Percentiles rank a stretch among this genome's conserved stretches.
These are phyloP conservation scores for Cheilosia vernalis DNA, from an alignment of 2,888 invertebrate species.

Conservation along the genomic window DNA sequence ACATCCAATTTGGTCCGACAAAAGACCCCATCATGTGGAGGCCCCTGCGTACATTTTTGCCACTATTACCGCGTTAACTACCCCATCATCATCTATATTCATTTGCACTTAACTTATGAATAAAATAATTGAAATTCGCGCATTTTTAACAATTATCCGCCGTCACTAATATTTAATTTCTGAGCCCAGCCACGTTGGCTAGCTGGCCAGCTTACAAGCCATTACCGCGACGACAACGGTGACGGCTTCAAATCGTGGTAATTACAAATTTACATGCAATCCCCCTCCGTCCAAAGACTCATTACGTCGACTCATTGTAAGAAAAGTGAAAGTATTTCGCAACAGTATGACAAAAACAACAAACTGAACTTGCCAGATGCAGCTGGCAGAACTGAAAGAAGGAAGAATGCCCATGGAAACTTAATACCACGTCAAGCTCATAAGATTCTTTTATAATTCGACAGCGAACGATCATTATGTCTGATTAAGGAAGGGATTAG, in stretches of 20 bases:
- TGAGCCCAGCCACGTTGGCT: background rate
- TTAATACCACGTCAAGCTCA: conserved; percentile 10
- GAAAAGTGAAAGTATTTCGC: conserved; percentile 63
- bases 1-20: no score
- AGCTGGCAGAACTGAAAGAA: conserved; percentile 1
- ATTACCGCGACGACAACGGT: background rate
- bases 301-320: conserved; percentile 1
- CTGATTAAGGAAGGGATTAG: conserved; percentile 13
- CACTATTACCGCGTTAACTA: background rate
- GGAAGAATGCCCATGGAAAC: conserved; percentile 38
- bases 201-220: background rate
- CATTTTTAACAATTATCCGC: background rate
- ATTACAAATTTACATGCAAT: conserved; percentile 22
- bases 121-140: conserved; percentile 23
- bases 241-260: conserved; percentile 20
- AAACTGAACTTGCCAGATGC: conserved; percentile 3
- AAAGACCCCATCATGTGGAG: no score
- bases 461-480: conserved; percentile 1
- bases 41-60: no score
- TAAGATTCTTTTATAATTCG: conserved; percentile 19
- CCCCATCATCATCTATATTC: background rate
- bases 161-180: conserved; percentile 16
- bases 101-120: background rate
- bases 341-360: conserved; percentile 2
- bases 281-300: conserved; percentile 12